Evolutionary conservation across 2,888 invertebrate species (phyloP).

Genomic region (Augiades crinisus): DNA sequence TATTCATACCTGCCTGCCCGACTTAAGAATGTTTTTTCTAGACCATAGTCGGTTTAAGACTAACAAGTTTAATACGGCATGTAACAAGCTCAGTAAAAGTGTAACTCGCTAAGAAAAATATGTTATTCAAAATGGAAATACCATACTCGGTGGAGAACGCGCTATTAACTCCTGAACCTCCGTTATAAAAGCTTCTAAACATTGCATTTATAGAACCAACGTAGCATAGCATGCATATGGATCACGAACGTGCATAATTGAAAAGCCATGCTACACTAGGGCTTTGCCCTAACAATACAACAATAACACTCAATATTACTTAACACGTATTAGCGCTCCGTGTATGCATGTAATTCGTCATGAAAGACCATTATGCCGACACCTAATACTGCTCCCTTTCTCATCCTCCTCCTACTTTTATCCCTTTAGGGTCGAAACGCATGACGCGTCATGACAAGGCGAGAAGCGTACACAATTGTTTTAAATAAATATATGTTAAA

Average conservation of each 20-base stretch:
- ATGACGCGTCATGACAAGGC: no score
- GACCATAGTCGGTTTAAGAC: no score
- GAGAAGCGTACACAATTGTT: no score
- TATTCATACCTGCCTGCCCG: no score
- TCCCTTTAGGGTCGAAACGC: no score
- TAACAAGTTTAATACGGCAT: no score
- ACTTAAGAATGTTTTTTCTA: no score
- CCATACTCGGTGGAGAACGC: neutral
- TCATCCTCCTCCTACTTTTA: no score
- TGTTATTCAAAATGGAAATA: no score
- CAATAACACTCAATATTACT: neutral
- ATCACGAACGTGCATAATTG: constrained; percentile 9
- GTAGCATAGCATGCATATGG: constrained; percentile 2
- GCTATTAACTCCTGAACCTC: neutral
- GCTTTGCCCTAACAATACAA: constrained; percentile 5
- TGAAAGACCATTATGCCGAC: constrained; percentile 7
- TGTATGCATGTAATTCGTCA: constrained; percentile 10
- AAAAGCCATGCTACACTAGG: neutral
- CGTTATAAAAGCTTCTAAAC: neutral
- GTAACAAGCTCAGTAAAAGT: no score
- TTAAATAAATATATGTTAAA: neutral
- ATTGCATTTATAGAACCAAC: neutral
- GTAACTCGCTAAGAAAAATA: no score
- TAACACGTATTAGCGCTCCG: constrained; percentile 14
- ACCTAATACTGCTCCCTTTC: neutral